Percentiles rank a stretch among this genome's conserved stretches.
Evolutionary conservation across 2,797 vertebrate species (phyloP).

Genomic region (Austrolebias charrua): DNA sequence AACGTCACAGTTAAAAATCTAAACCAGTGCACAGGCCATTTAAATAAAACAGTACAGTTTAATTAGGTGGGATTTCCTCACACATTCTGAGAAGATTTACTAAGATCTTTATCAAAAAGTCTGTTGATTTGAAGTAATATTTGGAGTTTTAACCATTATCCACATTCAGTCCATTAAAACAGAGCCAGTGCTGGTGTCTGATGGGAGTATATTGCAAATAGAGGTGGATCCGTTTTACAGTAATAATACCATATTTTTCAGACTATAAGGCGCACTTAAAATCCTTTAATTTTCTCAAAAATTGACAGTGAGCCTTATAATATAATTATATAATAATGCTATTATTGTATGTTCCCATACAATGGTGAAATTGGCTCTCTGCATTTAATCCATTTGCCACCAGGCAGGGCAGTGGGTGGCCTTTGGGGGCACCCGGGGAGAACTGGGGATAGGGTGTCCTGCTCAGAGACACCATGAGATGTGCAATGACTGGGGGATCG

Average conservation of each 20-base stretch:
- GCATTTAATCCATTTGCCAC: too few relatives aligned
- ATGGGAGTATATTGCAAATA: constrained; percentile 64
- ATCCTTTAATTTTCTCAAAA: too few relatives aligned
- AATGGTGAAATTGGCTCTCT: too few relatives aligned
- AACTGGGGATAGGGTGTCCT: too few relatives aligned
- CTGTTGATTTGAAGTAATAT: constrained; percentile 13
- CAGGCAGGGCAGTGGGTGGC: too few relatives aligned
- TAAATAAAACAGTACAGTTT: constrained; percentile 30
- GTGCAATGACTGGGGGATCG: too few relatives aligned
- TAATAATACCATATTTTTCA: not conserved
- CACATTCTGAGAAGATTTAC: constrained; percentile 55
- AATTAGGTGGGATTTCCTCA: constrained; percentile 32
- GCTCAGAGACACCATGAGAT: too few relatives aligned
- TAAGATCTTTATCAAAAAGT: constrained; percentile 13
- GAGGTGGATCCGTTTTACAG: constrained; percentile 27
- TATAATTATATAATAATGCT: too few relatives aligned
- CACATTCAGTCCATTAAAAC: constrained; percentile 47
- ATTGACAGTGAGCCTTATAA: too few relatives aligned
- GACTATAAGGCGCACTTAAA: too few relatives aligned
- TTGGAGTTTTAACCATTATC: constrained; percentile 11
- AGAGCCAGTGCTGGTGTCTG: constrained; percentile 51
- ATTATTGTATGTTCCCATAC: too few relatives aligned
- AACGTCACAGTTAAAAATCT: not conserved
- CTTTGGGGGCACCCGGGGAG: too few relatives aligned
- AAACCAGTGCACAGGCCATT: constrained; percentile 1